Evolutionary conservation across 1,140 invertebrate species (phyloP).

Genomic region (Drosophila insularis): DNA sequence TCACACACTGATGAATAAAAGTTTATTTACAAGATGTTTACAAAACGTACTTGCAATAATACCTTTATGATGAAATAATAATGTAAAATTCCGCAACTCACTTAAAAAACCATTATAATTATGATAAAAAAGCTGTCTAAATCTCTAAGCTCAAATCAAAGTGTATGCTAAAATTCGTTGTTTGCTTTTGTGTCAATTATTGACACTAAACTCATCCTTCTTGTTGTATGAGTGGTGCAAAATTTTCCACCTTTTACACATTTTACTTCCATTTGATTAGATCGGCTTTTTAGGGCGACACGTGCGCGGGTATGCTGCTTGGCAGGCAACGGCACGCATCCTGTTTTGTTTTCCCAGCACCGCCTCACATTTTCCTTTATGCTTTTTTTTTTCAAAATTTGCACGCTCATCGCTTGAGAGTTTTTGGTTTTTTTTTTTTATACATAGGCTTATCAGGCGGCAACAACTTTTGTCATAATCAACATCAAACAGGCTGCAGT

Average conservation of each 20-base stretch:
- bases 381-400: conserved; percentile 56
- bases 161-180: conserved; percentile 37
- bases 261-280: conserved; percentile 81
- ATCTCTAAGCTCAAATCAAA: not conserved
- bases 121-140: no score
- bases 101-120: no score
- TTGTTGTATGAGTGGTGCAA: conserved; percentile 37
- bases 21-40: no score
- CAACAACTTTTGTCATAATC: conserved; percentile 74
- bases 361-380: conserved; percentile 14
- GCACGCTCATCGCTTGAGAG: conserved; percentile 70
- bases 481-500: conserved; percentile 69
- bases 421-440: conserved; percentile 29
- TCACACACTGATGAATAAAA: no score
- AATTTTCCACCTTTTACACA: conserved; percentile 80
- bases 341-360: conserved; percentile 61
- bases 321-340: conserved; percentile 54
- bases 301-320: conserved; percentile 40
- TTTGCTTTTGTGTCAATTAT: conserved; percentile 17
- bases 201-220: conserved; percentile 22
- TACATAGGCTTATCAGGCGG: conserved; percentile 63
- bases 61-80: no score
- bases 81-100: no score
- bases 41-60: no score
- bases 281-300: conserved; percentile 73